Conservation (phyloP, 2,888 invertebrate species). For the Tortrix viridana region DNA sequence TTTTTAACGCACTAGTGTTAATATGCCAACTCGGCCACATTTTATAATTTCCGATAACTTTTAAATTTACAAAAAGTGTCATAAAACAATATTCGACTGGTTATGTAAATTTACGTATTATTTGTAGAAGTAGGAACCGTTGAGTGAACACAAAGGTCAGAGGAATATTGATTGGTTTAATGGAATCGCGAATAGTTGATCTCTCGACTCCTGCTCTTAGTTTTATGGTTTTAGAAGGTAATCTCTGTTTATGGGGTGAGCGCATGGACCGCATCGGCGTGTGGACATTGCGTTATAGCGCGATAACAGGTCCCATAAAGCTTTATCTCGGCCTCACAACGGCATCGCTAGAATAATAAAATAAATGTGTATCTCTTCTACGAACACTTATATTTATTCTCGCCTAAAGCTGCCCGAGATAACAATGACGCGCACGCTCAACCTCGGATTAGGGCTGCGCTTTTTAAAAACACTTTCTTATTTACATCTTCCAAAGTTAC, state of each 20-base stretch:
- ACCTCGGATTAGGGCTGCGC: conserved; percentile 53
- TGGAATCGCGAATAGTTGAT: conserved; percentile 28
- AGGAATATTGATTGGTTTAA: conserved; percentile 16
- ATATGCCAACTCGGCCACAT: conserved; percentile 50
- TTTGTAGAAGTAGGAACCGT: conserved; percentile 36
- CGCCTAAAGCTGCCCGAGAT: conserved; percentile 74
- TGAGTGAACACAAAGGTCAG: conserved; percentile 26
- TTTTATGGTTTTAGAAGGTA: conserved; percentile 18
- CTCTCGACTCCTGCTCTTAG: conserved; percentile 22
- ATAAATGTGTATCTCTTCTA: conserved; percentile 78
- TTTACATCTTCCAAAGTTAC: too few relatives aligned
- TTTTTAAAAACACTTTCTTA: conserved; percentile 24
- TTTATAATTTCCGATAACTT: conserved; percentile 46
- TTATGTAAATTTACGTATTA: conserved; percentile 57
- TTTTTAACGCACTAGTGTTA: conserved; percentile 68
- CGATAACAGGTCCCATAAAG: conserved; percentile 76
- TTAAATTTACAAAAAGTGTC: conserved; percentile 48
- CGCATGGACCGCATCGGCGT: conserved; percentile 36
- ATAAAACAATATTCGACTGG: conserved; percentile 47
- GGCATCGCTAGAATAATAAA: conserved; percentile 75
- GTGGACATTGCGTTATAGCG: conserved; percentile 71
- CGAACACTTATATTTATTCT: conserved; percentile 80
- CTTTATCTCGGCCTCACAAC: conserved; percentile 71
- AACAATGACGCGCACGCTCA: conserved; percentile 79
- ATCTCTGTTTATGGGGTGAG: conserved; percentile 4